Conservation (phyloP, 1,140 invertebrate species). For the Diplogasteroides magnus region DNA sequence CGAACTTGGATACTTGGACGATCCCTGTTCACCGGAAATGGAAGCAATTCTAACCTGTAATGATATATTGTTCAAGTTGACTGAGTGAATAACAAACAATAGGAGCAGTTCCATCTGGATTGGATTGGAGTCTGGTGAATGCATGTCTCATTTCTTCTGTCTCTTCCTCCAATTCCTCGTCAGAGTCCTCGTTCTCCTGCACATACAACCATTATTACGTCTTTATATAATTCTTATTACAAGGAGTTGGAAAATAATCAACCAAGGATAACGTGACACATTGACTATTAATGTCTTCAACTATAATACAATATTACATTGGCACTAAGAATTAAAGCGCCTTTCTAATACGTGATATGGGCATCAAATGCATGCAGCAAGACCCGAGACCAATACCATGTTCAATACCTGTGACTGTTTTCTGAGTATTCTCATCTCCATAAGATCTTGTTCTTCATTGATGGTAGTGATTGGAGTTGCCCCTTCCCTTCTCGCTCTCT, state of each 20-base stretch:
- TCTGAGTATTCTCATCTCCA: not conserved
- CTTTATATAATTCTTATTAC: too few relatives aligned
- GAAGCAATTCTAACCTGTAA: too few relatives aligned
- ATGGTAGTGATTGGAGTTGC: not conserved
- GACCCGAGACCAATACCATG: too few relatives aligned
- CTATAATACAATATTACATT: too few relatives aligned
- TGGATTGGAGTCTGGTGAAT: not conserved
- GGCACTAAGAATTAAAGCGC: too few relatives aligned
- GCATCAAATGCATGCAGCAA: too few relatives aligned
- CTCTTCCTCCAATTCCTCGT: not conserved
- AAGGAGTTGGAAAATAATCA: too few relatives aligned
- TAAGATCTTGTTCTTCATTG: not conserved
- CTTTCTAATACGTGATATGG: too few relatives aligned
- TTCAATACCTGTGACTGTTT: not conserved
- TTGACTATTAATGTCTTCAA: too few relatives aligned
- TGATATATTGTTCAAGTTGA: too few relatives aligned
- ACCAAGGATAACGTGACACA: too few relatives aligned
- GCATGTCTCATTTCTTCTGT: not conserved
- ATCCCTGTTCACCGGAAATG: not conserved
- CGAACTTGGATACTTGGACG: not conserved
- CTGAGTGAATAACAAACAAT: not conserved
- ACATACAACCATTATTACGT: not conserved
- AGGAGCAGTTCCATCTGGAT: not conserved
- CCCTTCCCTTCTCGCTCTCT: not conserved
- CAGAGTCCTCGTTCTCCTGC: not conserved